phyloP scores from a whole-genome alignment of 2,113 vertebrate genomes.

The Cinclus cinclus region DNA sequence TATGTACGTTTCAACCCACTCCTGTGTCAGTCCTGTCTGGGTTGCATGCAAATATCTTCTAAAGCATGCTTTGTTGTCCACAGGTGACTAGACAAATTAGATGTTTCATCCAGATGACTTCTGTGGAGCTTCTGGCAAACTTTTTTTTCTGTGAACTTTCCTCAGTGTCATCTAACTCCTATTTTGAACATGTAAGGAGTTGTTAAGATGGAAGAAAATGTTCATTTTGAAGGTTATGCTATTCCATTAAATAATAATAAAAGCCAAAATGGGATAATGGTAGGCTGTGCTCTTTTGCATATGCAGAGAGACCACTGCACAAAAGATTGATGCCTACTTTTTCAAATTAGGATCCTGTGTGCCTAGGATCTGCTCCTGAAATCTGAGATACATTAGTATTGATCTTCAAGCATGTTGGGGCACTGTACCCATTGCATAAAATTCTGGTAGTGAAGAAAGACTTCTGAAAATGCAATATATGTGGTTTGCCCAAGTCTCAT shows the following conservation, averaged over 20 bases:
- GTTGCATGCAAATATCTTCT: not conserved
- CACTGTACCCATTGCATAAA: not conserved
- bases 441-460: not conserved
- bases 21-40: not conserved
- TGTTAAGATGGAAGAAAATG: not conserved
- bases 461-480: not conserved
- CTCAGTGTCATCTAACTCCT: not conserved
- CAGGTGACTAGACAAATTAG: not conserved
- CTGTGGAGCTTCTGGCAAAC: not conserved
- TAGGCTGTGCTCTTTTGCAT: not conserved
- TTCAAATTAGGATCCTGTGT: not conserved
- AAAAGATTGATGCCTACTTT: not conserved
- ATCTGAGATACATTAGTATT: not conserved
- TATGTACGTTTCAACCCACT: not conserved
- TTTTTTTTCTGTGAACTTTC: not conserved
- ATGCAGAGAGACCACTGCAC: not conserved
- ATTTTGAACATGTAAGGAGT: not conserved
- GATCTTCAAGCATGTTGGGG: not conserved
- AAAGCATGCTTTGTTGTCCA: not conserved
- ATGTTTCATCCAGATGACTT: not conserved
- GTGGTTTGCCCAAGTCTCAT: fast-evolving
- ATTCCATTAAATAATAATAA: not conserved
- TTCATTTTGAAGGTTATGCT: not conserved
- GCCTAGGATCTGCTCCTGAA: not conserved
- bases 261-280: not conserved